phyloP scores from a whole-genome alignment of 2,113 vertebrate species.

The Solenodon paradoxus region DNA sequence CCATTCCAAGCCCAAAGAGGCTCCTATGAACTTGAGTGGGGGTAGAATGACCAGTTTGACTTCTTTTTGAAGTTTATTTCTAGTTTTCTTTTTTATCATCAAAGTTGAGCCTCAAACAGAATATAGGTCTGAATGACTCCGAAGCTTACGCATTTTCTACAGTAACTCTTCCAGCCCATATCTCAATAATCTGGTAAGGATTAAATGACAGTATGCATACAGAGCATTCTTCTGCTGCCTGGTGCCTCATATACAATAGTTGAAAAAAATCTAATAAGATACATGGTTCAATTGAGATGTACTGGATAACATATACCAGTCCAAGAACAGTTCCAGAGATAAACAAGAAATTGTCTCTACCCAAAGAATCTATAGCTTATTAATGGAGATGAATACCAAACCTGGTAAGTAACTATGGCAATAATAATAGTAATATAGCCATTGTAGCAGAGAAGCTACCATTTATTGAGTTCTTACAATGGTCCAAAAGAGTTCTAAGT shows the following conservation, averaged over 20 bases:
- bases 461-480: neutral
- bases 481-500: neutral
- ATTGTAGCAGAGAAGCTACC: neutral
- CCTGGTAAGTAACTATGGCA: neutral
- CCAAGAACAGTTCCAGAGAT: neutral
- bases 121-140: neutral
- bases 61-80: neutral
- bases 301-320: neutral
- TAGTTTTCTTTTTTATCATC: conserved; percentile 24
- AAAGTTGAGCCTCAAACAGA: neutral
- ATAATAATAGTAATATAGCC: neutral
- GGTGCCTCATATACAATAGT: neutral
- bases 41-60: neutral
- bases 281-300: neutral
- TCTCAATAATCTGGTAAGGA: neutral
- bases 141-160: neutral
- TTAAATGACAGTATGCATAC: neutral
- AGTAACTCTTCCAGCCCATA: neutral
- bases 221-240: neutral
- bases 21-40: neutral
- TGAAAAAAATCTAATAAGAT: neutral
- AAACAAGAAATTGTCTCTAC: neutral
- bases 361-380: neutral
- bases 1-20: neutral
- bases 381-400: neutral